Conservation (phyloP, 1,140 invertebrate genomes). For the Euwallacea similis region DNA sequence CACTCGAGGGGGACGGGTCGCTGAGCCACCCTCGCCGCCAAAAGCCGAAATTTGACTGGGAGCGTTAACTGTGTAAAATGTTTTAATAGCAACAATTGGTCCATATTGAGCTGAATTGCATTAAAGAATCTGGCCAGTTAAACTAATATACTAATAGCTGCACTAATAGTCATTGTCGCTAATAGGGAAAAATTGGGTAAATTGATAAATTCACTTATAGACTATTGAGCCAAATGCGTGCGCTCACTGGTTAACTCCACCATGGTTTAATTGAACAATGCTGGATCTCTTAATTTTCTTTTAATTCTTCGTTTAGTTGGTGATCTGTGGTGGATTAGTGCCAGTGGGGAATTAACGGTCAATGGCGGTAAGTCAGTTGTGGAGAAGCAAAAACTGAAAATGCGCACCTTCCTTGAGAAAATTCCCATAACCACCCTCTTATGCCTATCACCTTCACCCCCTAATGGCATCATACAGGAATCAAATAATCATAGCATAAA, state of each 20-base stretch:
- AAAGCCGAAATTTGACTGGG: conserved; percentile 50
- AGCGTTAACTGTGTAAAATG: conserved; percentile 51
- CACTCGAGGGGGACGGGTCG: not conserved
- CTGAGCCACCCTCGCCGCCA: conserved; percentile 44
- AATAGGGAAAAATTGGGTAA: conserved; percentile 57
- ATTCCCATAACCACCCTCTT: not conserved
- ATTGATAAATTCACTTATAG: conserved; percentile 56
- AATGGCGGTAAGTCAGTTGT: no score
- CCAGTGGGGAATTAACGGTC: no score
- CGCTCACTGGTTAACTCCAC: conserved; percentile 45
- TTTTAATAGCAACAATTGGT: conserved; percentile 55
- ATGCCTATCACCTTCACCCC: conserved; percentile 1
- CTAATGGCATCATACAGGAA: conserved; percentile 19
- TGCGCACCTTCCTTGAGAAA: not conserved
- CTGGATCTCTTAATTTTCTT: conserved; percentile 45
- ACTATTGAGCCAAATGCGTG: conserved; percentile 51
- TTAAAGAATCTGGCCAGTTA: conserved; percentile 55
- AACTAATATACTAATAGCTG: conserved; percentile 55
- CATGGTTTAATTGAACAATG: conserved; percentile 45
- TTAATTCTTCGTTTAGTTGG: conserved; percentile 40
- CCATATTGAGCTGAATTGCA: conserved; percentile 55
- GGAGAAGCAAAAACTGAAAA: no score
- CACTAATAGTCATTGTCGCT: conserved; percentile 55
- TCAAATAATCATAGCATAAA: not conserved
- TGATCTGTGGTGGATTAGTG: not conserved